phyloP scores from a whole-genome alignment of 1,140 invertebrate species.

The Agraylea sexmaculata region DNA sequence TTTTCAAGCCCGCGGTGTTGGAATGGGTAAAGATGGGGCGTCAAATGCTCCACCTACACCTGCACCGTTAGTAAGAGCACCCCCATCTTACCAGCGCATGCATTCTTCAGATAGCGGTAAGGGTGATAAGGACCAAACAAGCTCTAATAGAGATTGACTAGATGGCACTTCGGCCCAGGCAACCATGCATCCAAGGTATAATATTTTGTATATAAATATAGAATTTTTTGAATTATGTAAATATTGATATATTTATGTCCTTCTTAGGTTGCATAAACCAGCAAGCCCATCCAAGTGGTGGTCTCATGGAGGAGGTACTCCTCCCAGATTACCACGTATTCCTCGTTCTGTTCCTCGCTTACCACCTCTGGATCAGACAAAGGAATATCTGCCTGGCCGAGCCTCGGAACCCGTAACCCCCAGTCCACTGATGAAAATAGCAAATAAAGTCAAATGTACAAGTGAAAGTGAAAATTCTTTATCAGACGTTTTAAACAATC shows the following conservation, averaged over 20 bases:
- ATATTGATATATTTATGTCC: no score
- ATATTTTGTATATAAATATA: no score
- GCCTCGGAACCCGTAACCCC: constrained; percentile 1
- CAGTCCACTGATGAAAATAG: not conserved
- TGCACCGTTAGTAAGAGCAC: constrained; percentile 46
- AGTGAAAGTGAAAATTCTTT: no score
- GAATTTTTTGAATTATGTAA: no score
- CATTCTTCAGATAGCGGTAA: constrained; percentile 69
- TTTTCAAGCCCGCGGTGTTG: constrained; percentile 34
- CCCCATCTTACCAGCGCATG: constrained; percentile 70
- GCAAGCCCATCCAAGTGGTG: constrained; percentile 42
- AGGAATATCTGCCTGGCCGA: constrained; percentile 4
- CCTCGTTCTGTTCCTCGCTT: constrained; percentile 24
- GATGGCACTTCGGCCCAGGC: constrained; percentile 47
- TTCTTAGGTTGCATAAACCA: constrained; percentile 47
- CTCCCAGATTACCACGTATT: constrained; percentile 25
- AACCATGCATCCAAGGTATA: constrained; percentile 36
- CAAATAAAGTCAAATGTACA: no score
- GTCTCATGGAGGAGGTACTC: constrained; percentile 40
- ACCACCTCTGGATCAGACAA: no score
- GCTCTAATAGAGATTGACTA: constrained; percentile 51
- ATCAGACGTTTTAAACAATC: no score
- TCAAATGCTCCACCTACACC: constrained; percentile 50
- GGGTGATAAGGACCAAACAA: constrained; percentile 49
- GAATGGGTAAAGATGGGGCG: constrained; percentile 36